Percentiles rank a stretch among this genome's conserved stretches.
These are phyloP conservation scores for Nomia melanderi DNA, from an alignment of 1,140 invertebrate genomes.

Conservation along the genomic window DNA sequence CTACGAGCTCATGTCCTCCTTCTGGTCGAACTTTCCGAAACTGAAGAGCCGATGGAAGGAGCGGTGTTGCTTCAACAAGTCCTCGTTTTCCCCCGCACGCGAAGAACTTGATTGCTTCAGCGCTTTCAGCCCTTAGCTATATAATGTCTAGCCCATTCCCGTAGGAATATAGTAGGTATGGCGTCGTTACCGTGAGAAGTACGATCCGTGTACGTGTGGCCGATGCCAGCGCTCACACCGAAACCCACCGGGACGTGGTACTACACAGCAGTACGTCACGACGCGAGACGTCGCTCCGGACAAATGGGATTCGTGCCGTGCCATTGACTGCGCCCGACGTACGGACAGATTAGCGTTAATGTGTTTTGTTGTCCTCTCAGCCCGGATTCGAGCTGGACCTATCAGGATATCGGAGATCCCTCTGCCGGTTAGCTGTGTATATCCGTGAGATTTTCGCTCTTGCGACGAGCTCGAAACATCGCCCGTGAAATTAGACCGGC, in stretches of 20 bases:
- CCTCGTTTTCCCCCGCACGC: conserved; percentile 2
- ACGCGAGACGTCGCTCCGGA: conserved; percentile 58
- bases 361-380: conserved; percentile 57
- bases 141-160: conserved; percentile 11
- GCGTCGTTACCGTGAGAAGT: not conserved
- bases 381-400: conserved; percentile 18
- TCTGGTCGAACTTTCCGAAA: conserved; percentile 51
- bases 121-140: conserved; percentile 12
- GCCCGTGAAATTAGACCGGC: conserved; percentile 39
- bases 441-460: conserved; percentile 16
- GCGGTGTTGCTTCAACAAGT: not conserved
- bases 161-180: not conserved
- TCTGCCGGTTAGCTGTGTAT: not conserved
- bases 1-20: conserved; percentile 39
- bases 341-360: conserved; percentile 66
- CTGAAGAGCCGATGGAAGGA: conserved; percentile 31
- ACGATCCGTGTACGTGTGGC: not conserved
- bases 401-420: conserved; percentile 25
- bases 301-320: conserved; percentile 64
- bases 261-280: conserved; percentile 47
- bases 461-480: conserved; percentile 5
- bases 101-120: conserved; percentile 51
- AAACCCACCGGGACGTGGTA: not conserved
- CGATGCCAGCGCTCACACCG: not conserved
- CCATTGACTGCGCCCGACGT: conserved; percentile 62